Conservation (phyloP, 2,888 invertebrate species). For the Coleophora flavipennella region DNA sequence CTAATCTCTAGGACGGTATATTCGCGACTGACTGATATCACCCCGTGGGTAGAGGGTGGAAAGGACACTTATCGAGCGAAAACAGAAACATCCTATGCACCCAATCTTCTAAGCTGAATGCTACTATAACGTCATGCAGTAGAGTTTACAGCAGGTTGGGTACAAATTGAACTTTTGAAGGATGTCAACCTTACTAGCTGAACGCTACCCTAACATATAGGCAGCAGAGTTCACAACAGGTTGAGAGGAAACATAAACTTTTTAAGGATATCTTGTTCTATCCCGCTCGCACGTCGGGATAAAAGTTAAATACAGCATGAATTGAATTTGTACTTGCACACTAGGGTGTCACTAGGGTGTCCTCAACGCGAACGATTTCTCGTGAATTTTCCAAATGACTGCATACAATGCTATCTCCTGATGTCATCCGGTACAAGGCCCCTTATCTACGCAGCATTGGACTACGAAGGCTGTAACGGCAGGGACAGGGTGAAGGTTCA, state of each 20-base stretch:
- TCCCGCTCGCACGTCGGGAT: constrained; percentile 61
- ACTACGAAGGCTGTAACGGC: not conserved
- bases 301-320: constrained; percentile 59
- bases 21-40: constrained; percentile 59
- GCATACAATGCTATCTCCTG: constrained; percentile 18
- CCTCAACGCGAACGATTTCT: constrained; percentile 29
- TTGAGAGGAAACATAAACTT: constrained; percentile 26
- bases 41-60: constrained; percentile 56
- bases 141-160: constrained; percentile 18
- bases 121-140: constrained; percentile 9
- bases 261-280: constrained; percentile 50
- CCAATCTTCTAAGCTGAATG: constrained; percentile 14
- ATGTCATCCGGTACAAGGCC: not conserved
- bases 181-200: constrained; percentile 28
- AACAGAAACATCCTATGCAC: constrained; percentile 29
- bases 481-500: too few relatives aligned
- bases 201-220: constrained; percentile 15
- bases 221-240: constrained; percentile 15
- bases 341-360: constrained; percentile 19
- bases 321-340: constrained; percentile 59
- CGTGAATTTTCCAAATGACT: constrained; percentile 23
- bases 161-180: constrained; percentile 42
- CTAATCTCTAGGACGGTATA: constrained; percentile 57
- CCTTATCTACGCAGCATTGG: not conserved
- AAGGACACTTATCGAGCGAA: constrained; percentile 46